Evolutionary conservation across 2,113 vertebrate genomes (phyloP).

Genomic region (Gadus macrocephalus): DNA sequence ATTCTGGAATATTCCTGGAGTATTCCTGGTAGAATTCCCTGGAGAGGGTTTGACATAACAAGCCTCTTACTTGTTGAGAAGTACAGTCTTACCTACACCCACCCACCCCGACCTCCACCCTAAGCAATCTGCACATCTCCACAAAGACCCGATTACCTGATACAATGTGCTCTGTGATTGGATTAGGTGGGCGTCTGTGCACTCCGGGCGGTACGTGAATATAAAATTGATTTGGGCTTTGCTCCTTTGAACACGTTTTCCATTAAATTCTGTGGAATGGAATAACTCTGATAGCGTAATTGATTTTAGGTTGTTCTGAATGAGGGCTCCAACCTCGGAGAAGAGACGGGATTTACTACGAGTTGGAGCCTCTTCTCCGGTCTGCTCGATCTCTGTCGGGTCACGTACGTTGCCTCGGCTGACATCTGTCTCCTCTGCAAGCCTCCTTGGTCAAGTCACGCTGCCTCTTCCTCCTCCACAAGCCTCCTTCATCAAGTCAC

Average conservation of each 20-base stretch:
- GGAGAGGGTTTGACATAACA: conserved; percentile 43
- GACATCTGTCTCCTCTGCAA: conserved; percentile 20
- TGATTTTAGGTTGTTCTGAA: neutral
- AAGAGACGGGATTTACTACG: neutral
- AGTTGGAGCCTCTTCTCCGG: too few relatives aligned
- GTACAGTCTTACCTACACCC: conserved; percentile 21
- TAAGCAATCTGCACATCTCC: too few relatives aligned
- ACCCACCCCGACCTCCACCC: conserved; percentile 1
- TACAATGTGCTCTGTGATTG: conserved; percentile 47
- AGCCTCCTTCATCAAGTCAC: neutral
- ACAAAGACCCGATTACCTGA: conserved; percentile 47
- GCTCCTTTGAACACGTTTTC: conserved; percentile 43
- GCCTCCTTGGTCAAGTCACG: conserved; percentile 23
- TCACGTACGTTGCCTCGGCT: conserved; percentile 33
- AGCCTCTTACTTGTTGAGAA: conserved; percentile 22
- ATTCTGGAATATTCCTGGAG: too few relatives aligned
- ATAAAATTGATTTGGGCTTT: neutral
- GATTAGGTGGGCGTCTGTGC: conserved; percentile 30
- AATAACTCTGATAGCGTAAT: neutral
- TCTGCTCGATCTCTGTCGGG: too few relatives aligned
- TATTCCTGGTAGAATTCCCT: conserved; percentile 26
- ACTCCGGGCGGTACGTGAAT: conserved; percentile 6
- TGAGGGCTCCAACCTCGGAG: neutral
- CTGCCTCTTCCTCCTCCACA: conserved; percentile 28
- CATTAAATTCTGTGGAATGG: conserved; percentile 44